Percentiles rank a stretch among this genome's conserved stretches.
These are phyloP conservation scores for Drosophila differens DNA, from an alignment of 2,888 invertebrate genomes.

Conservation along the genomic window DNA sequence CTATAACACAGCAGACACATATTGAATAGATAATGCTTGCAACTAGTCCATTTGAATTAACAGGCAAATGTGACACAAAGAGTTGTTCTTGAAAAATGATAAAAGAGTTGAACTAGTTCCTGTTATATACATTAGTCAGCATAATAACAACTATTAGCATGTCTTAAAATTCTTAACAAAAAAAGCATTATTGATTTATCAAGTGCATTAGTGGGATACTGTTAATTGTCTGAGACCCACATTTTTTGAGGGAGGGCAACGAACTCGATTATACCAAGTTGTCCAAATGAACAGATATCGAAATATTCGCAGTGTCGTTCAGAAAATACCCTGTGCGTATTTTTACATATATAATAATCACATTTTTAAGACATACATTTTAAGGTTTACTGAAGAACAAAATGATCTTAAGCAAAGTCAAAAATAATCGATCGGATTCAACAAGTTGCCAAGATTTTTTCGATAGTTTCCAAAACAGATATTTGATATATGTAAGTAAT, in stretches of 20 bases:
- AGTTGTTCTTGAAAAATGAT: not conserved
- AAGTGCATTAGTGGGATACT: conserved; percentile 38
- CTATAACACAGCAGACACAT: too few species aligned
- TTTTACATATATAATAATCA: not conserved
- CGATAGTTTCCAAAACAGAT: not conserved
- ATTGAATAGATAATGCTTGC: not conserved
- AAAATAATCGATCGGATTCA: not conserved
- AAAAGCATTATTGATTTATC: conserved; percentile 15
- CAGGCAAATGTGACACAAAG: not conserved
- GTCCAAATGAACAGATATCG: not conserved
- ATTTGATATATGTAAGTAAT: not conserved
- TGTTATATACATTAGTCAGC: not conserved
- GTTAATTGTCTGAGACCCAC: conserved; percentile 31
- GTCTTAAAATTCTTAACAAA: not conserved
- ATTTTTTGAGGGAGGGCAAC: conserved; percentile 19
- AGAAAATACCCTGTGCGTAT: not conserved
- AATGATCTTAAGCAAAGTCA: not conserved
- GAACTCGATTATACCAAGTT: conserved; percentile 1
- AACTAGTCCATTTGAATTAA: not conserved
- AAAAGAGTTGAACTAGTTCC: not conserved
- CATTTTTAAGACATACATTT: not conserved
- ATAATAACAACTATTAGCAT: not conserved
- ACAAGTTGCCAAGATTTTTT: not conserved
- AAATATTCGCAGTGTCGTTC: not conserved
- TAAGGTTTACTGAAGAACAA: not conserved